A percentile compares a stretch with the other conserved stretches of the same genome.
phyloP scores from a whole-genome alignment of 2,888 invertebrate species.

The Amphipoea lucens region DNA sequence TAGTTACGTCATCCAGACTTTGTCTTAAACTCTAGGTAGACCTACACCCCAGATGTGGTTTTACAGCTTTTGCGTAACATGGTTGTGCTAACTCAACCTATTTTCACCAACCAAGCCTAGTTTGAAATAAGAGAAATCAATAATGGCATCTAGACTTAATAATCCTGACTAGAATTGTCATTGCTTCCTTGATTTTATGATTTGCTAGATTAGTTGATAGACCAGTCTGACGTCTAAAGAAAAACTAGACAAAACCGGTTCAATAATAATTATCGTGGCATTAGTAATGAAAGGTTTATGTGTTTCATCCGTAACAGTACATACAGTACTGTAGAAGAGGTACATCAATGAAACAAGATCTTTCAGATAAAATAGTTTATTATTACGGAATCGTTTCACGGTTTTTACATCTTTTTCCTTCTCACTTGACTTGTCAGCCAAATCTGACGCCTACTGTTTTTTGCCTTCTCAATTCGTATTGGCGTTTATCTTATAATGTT shows the following conservation, averaged over 20 bases:
- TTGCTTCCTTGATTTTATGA: slow-evolving; percentile 37
- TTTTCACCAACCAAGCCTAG: slow-evolving; percentile 38
- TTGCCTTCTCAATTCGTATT: not conserved
- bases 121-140: slow-evolving; percentile 36
- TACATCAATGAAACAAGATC: too few relatives aligned
- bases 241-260: not conserved
- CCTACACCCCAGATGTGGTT: slow-evolving; percentile 39
- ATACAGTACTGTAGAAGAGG: not conserved
- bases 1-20: slow-evolving; percentile 51
- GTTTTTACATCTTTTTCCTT: not conserved
- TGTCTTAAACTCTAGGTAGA: slow-evolving; percentile 34
- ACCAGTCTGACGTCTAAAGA: not conserved
- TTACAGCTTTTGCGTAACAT: slow-evolving; percentile 60
- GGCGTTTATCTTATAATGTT: not conserved
- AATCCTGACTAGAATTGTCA: slow-evolving; percentile 16
- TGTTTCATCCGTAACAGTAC: not conserved
- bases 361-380: not conserved
- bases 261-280: not conserved
- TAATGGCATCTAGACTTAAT: slow-evolving; percentile 13
- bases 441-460: not conserved
- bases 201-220: not conserved
- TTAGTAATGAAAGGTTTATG: not conserved
- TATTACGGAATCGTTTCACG: not conserved
- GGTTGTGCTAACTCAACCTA: slow-evolving; percentile 40
- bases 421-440: not conserved